Evolutionary conservation across 2,113 vertebrate genomes (phyloP), one percentile per base, ranked within the genome.

Genomic region (Lagopus leucura): DNA sequence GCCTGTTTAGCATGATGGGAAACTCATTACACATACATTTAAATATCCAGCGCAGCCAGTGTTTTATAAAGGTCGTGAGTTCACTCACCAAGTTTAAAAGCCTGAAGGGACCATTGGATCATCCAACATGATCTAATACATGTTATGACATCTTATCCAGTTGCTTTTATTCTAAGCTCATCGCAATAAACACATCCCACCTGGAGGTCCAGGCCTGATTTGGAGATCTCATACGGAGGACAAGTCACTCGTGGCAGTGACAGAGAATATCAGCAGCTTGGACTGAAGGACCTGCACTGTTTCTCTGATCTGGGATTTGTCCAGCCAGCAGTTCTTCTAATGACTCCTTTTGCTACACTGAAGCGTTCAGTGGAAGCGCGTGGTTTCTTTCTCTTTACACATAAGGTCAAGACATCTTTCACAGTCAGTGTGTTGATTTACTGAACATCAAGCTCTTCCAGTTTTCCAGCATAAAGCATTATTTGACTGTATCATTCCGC

Each of bases 11-110:
- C 57, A 52, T 83, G 86, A 81, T 67, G 73, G 79, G 1, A 91
- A 94, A 91, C 73, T 94, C 93, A 89, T 93, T 86, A 60, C 3
- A 0, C n/a, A 48, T 75, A 71, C 42, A 81, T 93, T 83, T 88
- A 78, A 90, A 64, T 78, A 84, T 67, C 38, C 80, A 86, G 82
- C 38, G 43, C 79, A 86, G 55, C 22, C 76, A 83, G 79, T 83
- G 36, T 69, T 90, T 90, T 82, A 13, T 77, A 83, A 90, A 95
- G 89, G 79, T 83, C 82, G 25, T 9, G 30, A 38, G 42, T 83
- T 93, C 72, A 67, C 83, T 75, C 0, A 22, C 13, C 78, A n/a
- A 20, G 28, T 88, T 89, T 92, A 74, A 88, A 89, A 77, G 65
- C 82, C 88, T 89, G 47, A 86, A 83, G 76, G 48, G 76, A 90